Percentiles rank a stretch among this genome's conserved stretches.
Evolutionary conservation across 2,113 vertebrate genomes (phyloP).

Genomic region (Hyperoodon ampullatus): DNA sequence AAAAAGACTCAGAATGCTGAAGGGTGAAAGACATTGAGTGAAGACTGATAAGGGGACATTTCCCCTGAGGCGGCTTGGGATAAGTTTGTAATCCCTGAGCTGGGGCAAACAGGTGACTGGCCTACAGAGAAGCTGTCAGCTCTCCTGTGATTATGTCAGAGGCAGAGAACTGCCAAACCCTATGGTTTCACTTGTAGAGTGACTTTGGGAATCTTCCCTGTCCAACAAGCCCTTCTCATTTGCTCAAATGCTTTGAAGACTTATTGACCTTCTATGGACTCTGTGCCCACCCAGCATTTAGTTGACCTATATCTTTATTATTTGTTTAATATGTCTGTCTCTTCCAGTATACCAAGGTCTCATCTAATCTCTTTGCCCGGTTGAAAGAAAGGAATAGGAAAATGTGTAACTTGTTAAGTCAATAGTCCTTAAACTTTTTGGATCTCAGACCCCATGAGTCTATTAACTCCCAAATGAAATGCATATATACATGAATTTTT

Average conservation of each 20-base stretch:
- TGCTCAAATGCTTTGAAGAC: background rate
- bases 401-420: background rate
- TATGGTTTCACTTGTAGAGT: background rate
- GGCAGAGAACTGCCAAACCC: background rate
- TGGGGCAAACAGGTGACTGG: background rate
- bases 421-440: background rate
- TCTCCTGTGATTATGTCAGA: background rate
- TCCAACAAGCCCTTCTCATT: background rate
- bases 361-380: background rate
- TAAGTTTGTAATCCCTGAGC: background rate
- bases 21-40: background rate
- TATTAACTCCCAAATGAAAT: background rate
- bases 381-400: slow-evolving; percentile 10
- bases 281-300: background rate
- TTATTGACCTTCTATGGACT: background rate
- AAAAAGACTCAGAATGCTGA: background rate
- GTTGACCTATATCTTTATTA: background rate
- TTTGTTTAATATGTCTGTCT: background rate
- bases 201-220: background rate
- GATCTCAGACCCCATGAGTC: background rate
- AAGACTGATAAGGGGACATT: background rate
- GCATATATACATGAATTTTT: background rate
- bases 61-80: background rate
- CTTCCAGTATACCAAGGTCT: background rate
- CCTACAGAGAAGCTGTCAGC: background rate